These are phyloP conservation scores for Rhopalosiphum maidis DNA, from an alignment of 1,140 invertebrate species.

Conservation along the genomic window DNA sequence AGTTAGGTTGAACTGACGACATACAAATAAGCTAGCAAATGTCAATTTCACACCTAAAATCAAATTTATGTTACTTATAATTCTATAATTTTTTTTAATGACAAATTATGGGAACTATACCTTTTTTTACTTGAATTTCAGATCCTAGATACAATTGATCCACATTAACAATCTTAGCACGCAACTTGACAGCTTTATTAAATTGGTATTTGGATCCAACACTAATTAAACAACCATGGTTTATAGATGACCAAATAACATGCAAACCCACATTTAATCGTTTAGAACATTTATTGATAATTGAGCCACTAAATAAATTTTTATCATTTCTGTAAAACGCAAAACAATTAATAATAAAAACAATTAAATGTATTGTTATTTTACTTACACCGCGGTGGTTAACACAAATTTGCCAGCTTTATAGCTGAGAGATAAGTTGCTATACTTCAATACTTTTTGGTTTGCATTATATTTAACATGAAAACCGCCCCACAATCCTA, in stretches of 20 bases:
- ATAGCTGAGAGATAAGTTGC: constrained; percentile 94
- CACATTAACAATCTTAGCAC: constrained; percentile 93
- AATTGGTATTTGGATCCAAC: constrained; percentile 89
- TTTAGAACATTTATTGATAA: constrained; percentile 89
- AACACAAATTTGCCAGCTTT: constrained; percentile 87
- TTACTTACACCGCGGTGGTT: constrained; percentile 91
- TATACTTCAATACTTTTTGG: constrained; percentile 87
- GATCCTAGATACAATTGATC: constrained; percentile 94
- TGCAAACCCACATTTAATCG: constrained; percentile 87
- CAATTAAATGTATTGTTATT: constrained; percentile 51
- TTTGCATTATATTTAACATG: constrained; percentile 89
- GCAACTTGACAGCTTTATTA: constrained; percentile 81
- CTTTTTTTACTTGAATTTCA: constrained; percentile 89
- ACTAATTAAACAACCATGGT: constrained; percentile 87
- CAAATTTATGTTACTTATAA: constrained; percentile 7
- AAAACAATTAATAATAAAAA: not conserved
- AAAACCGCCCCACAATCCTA: constrained; percentile 89
- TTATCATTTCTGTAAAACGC: constrained; percentile 81
- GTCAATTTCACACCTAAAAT: constrained; percentile 87
- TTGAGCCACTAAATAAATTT: constrained; percentile 87
- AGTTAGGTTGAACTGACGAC: constrained; percentile 95
- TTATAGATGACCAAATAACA: constrained; percentile 87
- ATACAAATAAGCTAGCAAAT: constrained; percentile 90
- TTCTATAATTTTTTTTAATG: not conserved
- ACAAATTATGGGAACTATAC: constrained; percentile 64